phyloP scores from a whole-genome alignment of 2,113 vertebrate species.

The Proteles cristata region DNA sequence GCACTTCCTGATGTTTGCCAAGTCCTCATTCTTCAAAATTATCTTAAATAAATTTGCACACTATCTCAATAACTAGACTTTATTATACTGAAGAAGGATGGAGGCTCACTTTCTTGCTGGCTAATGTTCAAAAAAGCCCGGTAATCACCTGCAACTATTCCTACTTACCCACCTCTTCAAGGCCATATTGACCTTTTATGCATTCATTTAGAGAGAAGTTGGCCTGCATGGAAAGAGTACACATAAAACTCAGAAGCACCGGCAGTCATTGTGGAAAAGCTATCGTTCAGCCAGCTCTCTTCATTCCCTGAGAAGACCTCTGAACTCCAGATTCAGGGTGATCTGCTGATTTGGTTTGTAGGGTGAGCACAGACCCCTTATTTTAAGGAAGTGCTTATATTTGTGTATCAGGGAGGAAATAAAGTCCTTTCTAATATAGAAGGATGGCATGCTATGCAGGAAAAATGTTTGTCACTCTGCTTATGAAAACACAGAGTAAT shows the following conservation, averaged over 20 bases:
- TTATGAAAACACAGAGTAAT: not conserved
- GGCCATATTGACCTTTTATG: constrained; percentile 58
- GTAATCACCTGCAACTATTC: constrained; percentile 29
- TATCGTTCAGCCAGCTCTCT: constrained; percentile 50
- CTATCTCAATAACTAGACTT: not conserved
- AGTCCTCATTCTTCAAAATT: not conserved
- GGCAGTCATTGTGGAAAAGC: constrained; percentile 65
- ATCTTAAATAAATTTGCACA: constrained; percentile 44
- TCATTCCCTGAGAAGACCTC: constrained; percentile 62
- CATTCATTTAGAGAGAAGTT: constrained; percentile 52
- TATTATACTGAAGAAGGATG: not conserved
- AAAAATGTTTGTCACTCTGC: not conserved
- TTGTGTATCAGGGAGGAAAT: constrained; percentile 57
- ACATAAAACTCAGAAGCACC: constrained; percentile 26
- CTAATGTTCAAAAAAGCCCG: constrained; percentile 34
- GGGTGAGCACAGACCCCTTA: constrained; percentile 45
- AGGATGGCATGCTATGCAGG: not conserved
- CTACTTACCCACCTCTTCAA: not conserved
- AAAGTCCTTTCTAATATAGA: constrained; percentile 57
- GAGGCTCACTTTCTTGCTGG: not conserved
- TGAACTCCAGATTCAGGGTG: constrained; percentile 46
- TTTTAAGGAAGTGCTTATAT: constrained; percentile 57
- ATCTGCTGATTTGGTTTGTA: constrained; percentile 64
- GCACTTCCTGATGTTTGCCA: constrained; percentile 39
- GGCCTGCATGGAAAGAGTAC: not conserved